Percentiles rank a stretch among this genome's conserved stretches.
Evolutionary conservation across 2,113 vertebrate species (phyloP).

Genomic region (Paralichthys olivaceus): DNA sequence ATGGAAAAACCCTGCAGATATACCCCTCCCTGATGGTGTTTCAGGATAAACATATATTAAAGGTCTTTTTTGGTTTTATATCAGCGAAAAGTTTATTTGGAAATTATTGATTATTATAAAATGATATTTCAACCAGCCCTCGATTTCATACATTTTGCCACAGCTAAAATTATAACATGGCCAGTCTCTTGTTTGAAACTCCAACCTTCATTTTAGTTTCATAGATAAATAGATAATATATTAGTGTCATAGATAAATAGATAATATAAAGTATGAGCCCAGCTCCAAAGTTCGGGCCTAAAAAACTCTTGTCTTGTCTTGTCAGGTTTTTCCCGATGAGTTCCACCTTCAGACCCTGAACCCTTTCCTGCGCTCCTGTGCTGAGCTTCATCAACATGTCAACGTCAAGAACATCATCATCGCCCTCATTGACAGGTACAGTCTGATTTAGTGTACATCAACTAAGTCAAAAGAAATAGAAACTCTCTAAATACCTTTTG

Average conservation of each 20-base stretch:
- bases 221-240: too few species aligned
- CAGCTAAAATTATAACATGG: too few species aligned
- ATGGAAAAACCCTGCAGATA: too few species aligned
- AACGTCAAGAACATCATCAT: slow-evolving; percentile 99
- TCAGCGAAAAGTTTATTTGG: too few species aligned
- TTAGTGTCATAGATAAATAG: too few species aligned
- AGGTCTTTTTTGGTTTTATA: too few species aligned
- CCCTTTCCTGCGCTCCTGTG: slow-evolving; percentile 96
- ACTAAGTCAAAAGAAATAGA: background rate
- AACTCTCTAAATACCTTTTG: background rate
- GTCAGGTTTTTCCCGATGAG: slow-evolving; percentile 97
- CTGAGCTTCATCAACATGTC: slow-evolving; percentile 97
- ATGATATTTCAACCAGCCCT: too few species aligned
- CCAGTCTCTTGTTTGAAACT: background rate
- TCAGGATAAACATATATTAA: too few species aligned
- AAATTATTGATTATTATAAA: too few species aligned
- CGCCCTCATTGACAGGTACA: slow-evolving; percentile 97
- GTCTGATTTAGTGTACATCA: background rate
- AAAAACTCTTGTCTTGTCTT: background rate
- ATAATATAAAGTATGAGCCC: background rate
- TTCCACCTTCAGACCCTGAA: slow-evolving; percentile 99
- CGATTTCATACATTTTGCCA: too few species aligned
- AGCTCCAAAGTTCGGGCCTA: background rate
- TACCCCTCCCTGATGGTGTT: too few species aligned
- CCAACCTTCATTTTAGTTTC: too few species aligned